These are phyloP conservation scores for Hermatobates lingyangjiaoensis DNA, from an alignment of 1,140 invertebrate species.

Conservation along the genomic window DNA sequence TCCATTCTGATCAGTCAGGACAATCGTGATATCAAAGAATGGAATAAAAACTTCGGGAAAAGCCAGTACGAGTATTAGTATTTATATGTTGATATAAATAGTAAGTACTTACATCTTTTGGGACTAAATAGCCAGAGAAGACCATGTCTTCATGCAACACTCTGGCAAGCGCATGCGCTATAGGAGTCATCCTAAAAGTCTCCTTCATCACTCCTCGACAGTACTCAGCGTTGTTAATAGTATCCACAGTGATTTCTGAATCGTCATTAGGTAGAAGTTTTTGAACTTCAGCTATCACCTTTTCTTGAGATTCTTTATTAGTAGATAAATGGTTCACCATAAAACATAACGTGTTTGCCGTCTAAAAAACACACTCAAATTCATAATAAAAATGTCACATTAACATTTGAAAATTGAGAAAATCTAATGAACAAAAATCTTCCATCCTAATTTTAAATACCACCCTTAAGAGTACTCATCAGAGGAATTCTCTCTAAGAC, in stretches of 20 bases:
- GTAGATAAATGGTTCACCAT: no score
- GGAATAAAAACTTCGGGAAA: not conserved
- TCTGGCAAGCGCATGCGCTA: not conserved
- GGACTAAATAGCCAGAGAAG: not conserved
- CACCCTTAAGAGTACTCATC: no score
- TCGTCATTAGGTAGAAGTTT: not conserved
- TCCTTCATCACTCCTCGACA: not conserved
- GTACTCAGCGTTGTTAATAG: not conserved
- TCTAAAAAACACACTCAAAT: no score
- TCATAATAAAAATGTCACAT: no score
- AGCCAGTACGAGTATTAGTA: not conserved
- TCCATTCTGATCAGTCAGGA: not conserved
- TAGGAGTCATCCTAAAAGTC: not conserved
- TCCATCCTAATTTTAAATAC: no score
- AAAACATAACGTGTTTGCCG: no score
- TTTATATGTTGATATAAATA: not conserved
- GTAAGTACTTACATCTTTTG: not conserved
- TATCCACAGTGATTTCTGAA: not conserved
- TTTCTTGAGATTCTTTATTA: no score
- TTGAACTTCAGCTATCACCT: not conserved
- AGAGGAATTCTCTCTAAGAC: no score
- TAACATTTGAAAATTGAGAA: no score
- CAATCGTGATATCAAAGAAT: not conserved
- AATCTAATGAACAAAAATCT: no score
- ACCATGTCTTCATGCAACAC: not conserved